These are phyloP conservation scores for Drymonia ruficornis DNA, from an alignment of 2,888 invertebrate species.

Conservation along the genomic window DNA sequence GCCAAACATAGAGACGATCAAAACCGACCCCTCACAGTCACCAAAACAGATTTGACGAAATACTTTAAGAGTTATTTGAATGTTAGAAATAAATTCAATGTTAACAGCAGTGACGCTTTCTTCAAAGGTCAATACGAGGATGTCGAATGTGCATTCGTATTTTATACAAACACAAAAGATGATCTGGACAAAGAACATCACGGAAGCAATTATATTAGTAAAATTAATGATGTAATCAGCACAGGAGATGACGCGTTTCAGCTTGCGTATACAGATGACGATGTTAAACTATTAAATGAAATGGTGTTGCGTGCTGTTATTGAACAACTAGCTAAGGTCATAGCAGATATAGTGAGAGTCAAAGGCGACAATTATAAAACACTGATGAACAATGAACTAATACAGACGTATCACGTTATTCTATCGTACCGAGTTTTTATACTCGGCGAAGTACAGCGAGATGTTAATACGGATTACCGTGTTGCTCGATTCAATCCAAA, in stretches of 20 bases:
- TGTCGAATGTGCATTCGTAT: not conserved
- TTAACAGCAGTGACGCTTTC: not conserved
- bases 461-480: not conserved
- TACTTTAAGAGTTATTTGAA: conserved; percentile 8
- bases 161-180: not conserved
- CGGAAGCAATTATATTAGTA: not conserved
- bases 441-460: not conserved
- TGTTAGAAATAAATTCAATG: not conserved
- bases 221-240: not conserved
- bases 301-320: not conserved
- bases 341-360: not conserved
- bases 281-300: not conserved
- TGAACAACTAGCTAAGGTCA: not conserved
- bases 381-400: not conserved
- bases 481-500: not conserved
- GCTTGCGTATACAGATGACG: not conserved
- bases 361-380: not conserved
- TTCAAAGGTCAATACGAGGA: not conserved
- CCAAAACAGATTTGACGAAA: conserved; percentile 8
- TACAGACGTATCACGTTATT: not conserved
- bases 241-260: not conserved
- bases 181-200: not conserved
- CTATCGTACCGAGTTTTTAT: not conserved
- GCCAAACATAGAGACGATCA: conserved; percentile 6
- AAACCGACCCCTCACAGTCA: conserved; percentile 1